Conservation (phyloP, 1,140 invertebrate species). For the Zaprionus capensis region DNA sequence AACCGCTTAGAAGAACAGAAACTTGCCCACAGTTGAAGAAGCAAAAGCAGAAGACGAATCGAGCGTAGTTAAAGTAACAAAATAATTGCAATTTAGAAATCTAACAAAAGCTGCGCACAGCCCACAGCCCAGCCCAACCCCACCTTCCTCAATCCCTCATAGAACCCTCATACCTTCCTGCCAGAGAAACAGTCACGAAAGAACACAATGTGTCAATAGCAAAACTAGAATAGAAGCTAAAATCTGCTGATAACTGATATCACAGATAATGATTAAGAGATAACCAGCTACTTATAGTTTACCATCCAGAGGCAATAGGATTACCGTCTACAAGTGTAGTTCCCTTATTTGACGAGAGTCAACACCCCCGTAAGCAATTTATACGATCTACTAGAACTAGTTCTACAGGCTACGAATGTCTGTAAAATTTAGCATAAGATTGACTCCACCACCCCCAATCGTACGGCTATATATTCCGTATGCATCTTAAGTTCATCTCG, state of each 20-base stretch:
- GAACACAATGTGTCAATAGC: constrained; percentile 12
- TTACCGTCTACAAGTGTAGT: constrained; percentile 9
- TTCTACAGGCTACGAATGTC: neutral
- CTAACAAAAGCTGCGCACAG: constrained; percentile 5
- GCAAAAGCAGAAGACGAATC: neutral
- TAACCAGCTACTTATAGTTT: constrained; percentile 39
- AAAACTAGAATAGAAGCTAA: constrained; percentile 53
- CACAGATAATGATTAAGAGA: constrained; percentile 2
- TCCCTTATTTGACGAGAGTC: neutral
- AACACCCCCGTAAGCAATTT: neutral
- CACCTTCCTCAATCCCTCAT: neutral
- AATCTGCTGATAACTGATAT: constrained; percentile 61
- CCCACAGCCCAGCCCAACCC: neutral
- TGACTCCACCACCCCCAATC: neutral
- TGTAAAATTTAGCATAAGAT: constrained; percentile 16
- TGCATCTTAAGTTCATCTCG: constrained; percentile 4
- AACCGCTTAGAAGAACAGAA: constrained; percentile 25
- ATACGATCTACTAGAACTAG: neutral
- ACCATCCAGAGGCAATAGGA: constrained; percentile 36
- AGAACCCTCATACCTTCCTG: constrained; percentile 9
- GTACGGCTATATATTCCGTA: neutral
- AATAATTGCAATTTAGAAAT: constrained; percentile 3
- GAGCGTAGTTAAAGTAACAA: constrained; percentile 18
- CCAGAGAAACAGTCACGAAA: constrained; percentile 8
- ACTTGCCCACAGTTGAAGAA: constrained; percentile 38